These are phyloP conservation scores for Amphipoea oculea DNA, from an alignment of 2,888 invertebrate species.

Conservation along the genomic window DNA sequence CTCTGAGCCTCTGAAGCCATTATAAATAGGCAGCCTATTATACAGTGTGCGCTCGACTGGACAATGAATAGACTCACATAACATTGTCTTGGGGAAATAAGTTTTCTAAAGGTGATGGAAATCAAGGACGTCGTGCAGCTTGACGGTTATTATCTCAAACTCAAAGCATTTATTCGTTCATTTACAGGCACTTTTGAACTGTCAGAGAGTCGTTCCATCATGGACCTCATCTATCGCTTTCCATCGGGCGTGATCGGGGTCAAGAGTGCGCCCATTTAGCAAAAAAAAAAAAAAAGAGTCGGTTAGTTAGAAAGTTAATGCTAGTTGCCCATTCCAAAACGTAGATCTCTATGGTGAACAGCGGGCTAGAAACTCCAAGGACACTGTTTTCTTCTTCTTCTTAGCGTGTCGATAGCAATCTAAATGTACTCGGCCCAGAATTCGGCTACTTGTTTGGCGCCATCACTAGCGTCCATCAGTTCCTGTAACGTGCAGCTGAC, in stretches of 20 bases:
- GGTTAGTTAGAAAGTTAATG: neutral
- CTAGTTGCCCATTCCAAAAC: neutral
- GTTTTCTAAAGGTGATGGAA: constrained; percentile 50
- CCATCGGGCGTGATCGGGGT: too few relatives aligned
- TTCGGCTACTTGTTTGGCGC: too few relatives aligned
- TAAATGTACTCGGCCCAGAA: too few relatives aligned
- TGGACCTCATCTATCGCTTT: too few relatives aligned
- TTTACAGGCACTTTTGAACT: neutral
- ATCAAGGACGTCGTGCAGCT: constrained; percentile 30
- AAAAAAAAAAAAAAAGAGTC: too few relatives aligned
- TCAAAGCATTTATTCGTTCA: neutral
- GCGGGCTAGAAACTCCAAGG: neutral
- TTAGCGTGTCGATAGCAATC: too few relatives aligned
- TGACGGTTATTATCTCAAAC: neutral
- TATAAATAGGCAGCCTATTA: constrained; percentile 74
- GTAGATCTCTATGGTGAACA: neutral
- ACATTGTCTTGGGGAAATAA: constrained; percentile 61
- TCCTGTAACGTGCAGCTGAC: too few relatives aligned
- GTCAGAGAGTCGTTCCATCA: too few relatives aligned
- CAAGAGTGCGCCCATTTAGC: too few relatives aligned
- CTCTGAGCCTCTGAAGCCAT: constrained; percentile 72
- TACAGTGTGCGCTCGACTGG: constrained; percentile 67
- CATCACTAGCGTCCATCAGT: too few relatives aligned
- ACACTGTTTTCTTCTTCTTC: too few relatives aligned
- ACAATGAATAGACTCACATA: constrained; percentile 67